Evolutionary conservation across 64 coral and sea anemone genomes (phyloP).

Genomic region (Montipora sp.): DNA sequence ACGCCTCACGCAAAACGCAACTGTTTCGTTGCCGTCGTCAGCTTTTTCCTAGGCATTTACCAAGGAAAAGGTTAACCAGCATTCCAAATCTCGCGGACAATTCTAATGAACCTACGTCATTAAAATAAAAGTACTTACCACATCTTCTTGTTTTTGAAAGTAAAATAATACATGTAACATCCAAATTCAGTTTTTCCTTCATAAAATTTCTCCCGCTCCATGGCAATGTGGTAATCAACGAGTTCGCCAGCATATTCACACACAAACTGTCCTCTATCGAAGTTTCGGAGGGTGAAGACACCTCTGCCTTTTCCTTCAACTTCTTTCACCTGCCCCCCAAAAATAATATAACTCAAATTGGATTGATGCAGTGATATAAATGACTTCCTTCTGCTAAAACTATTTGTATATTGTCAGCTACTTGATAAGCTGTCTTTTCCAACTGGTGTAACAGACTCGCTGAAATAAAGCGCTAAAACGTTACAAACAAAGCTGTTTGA

Average conservation of each 20-base stretch:
- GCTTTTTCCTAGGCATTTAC: too few species aligned
- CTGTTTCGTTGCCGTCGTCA: too few species aligned
- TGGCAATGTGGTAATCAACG: conserved; percentile 76
- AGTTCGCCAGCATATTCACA: conserved; percentile 99
- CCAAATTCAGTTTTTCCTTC: conserved; percentile 79
- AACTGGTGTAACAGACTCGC: too few species aligned
- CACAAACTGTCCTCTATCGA: conserved; percentile 88
- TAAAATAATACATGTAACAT: conserved; percentile 99
- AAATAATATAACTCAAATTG: not conserved
- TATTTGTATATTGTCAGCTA: too few species aligned
- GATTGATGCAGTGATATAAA: not conserved
- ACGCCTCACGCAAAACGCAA: too few species aligned
- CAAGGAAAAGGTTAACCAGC: too few species aligned
- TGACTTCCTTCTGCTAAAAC: too few species aligned
- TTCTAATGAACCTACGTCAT: too few species aligned
- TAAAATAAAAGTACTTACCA: conserved; percentile 72
- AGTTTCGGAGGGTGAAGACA: conserved; percentile 74
- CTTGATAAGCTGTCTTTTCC: too few species aligned
- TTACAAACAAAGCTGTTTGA: too few species aligned
- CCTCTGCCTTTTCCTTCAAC: conserved; percentile 97
- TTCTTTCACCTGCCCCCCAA: conserved; percentile 57
- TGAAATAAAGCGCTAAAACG: too few species aligned
- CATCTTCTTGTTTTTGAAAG: conserved; percentile 86
- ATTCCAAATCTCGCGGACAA: too few species aligned
- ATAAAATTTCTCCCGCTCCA: conserved; percentile 79